These are phyloP conservation scores for Rynchops niger DNA, from an alignment of 2,113 vertebrate species.

Conservation along the genomic window DNA sequence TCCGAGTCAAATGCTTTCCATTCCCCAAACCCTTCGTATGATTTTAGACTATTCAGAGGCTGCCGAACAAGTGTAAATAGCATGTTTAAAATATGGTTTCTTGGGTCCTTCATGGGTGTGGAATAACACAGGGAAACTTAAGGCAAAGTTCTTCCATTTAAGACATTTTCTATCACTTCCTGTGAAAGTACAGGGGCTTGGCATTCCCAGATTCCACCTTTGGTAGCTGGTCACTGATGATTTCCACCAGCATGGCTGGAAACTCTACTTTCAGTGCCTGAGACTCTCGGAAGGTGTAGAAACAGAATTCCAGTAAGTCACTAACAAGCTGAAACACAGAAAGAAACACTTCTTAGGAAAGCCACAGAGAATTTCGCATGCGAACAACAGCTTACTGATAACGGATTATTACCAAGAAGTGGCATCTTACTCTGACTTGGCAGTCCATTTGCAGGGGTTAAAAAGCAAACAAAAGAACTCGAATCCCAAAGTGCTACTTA, in stretches of 20 bases:
- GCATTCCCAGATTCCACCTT: slow-evolving; percentile 98
- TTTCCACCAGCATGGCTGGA: slow-evolving; percentile 99
- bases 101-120: slow-evolving; percentile 75
- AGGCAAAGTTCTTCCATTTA: slow-evolving; percentile 82
- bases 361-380: not conserved
- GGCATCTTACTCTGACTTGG: not conserved
- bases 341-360: slow-evolving; percentile 6
- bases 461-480: not conserved
- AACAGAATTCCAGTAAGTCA: slow-evolving; percentile 96
- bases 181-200: slow-evolving; percentile 97
- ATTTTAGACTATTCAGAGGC: slow-evolving; percentile 70
- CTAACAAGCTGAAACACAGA: slow-evolving; percentile 88
- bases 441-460: not conserved
- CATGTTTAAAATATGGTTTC: slow-evolving; percentile 72
- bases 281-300: slow-evolving; percentile 99
- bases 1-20: slow-evolving; percentile 50
- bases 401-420: not conserved
- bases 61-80: slow-evolving; percentile 63
- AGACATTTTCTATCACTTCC: slow-evolving; percentile 87
- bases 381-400: not conserved
- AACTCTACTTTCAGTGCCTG: slow-evolving; percentile 98
- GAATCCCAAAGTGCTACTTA: not conserved
- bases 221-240: slow-evolving; percentile 99
- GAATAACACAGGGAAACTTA: slow-evolving; percentile 81
- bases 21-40: slow-evolving; percentile 64